Percentiles rank a stretch among this genome's conserved stretches.
These are phyloP conservation scores for Corvus moneduloides DNA, from an alignment of 2,113 vertebrate species.

Conservation along the genomic window DNA sequence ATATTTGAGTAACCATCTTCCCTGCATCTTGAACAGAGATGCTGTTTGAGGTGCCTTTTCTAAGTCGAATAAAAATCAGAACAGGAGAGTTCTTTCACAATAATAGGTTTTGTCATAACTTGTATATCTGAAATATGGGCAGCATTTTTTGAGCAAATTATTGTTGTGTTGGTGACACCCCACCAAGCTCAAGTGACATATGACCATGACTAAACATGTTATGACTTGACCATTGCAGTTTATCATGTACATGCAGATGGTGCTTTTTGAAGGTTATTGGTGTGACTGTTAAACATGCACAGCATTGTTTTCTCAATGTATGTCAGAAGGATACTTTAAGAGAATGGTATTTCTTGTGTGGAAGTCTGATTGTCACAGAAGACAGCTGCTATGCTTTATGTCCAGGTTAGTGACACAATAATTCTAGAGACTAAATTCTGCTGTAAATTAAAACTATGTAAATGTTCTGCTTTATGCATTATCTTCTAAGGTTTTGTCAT, in stretches of 20 bases:
- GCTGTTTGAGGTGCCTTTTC: not conserved
- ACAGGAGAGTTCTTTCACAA: not conserved
- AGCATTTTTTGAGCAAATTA: fast-evolving
- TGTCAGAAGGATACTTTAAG: not conserved
- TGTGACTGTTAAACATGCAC: not conserved
- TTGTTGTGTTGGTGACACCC: not conserved
- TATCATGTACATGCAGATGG: not conserved
- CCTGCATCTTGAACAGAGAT: fast-evolving
- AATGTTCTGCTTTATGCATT: not conserved
- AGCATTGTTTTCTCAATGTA: not conserved
- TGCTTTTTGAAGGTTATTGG: not conserved
- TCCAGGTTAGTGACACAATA: not conserved
- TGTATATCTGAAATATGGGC: not conserved
- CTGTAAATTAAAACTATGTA: not conserved
- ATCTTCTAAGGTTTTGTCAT: not conserved
- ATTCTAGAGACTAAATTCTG: not conserved
- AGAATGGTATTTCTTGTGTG: not conserved
- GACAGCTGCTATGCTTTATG: not conserved
- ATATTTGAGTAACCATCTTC: not conserved
- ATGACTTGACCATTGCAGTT: not conserved
- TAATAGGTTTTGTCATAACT: not conserved
- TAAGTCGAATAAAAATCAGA: not conserved
- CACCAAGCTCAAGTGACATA: not conserved
- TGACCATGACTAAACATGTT: not conserved
- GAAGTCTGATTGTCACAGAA: not conserved